A percentile compares a stretch with the other conserved stretches of the same genome.
Conservation (phyloP, 2,888 invertebrate genomes). For the Calliscelio sp. region DNA sequence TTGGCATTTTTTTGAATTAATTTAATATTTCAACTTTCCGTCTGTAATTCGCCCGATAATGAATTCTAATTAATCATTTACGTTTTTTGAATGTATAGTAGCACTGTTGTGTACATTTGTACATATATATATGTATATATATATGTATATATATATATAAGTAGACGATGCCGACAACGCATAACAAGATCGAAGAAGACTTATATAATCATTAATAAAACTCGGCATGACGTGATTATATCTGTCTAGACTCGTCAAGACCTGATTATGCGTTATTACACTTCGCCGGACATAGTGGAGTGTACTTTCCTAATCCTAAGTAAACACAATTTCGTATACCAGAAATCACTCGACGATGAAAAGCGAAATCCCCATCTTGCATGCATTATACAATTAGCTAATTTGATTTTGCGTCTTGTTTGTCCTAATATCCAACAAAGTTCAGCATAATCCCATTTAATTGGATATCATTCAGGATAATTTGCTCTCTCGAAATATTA, state of each 20-base stretch:
- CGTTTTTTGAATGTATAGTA: slow-evolving; percentile 11
- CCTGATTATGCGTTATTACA: slow-evolving; percentile 55
- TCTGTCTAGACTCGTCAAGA: slow-evolving; percentile 62
- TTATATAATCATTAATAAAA: slow-evolving; percentile 58
- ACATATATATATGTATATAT: no score
- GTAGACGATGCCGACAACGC: slow-evolving; percentile 1
- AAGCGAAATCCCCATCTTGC: slow-evolving; percentile 17
- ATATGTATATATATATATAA: no score
- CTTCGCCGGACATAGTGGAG: slow-evolving; percentile 2
- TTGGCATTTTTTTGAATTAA: no score
- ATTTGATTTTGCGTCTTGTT: no score
- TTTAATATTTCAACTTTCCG: no score
- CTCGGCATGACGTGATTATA: slow-evolving; percentile 48
- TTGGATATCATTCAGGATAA: no score
- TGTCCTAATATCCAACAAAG: no score
- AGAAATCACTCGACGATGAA: no score
- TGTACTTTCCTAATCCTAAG: slow-evolving; percentile 46
- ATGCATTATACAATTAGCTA: neutral
- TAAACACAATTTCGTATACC: slow-evolving; percentile 19
- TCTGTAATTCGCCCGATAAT: no score
- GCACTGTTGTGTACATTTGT: no score
- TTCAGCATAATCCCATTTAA: no score
- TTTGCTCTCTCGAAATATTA: neutral
- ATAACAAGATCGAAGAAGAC: slow-evolving; percentile 28
- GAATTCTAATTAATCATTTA: no score